Conservation (phyloP, 2,888 invertebrate genomes). For the Uloborus plumipes region DNA sequence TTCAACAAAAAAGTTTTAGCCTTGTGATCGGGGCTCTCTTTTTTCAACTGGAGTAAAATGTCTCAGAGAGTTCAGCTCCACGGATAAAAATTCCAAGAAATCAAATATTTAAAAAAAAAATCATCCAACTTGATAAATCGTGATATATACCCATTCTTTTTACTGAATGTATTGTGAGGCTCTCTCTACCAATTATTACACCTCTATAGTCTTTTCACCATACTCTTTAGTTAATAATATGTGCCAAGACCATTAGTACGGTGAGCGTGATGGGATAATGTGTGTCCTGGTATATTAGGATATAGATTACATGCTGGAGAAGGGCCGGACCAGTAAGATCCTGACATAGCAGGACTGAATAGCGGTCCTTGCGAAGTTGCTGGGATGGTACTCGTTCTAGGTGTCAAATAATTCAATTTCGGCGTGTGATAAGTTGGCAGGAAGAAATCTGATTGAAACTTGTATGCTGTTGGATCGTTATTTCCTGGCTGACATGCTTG, state of each 20-base stretch:
- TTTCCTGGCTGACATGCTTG: conserved; percentile 67
- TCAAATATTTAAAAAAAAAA: no score
- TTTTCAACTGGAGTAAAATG: no score
- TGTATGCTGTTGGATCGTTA: conserved; percentile 64
- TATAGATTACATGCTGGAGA: conserved; percentile 65
- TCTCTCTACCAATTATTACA: no score
- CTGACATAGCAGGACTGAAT: conserved; percentile 61
- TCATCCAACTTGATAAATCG: no score
- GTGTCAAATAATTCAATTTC: conserved; percentile 64
- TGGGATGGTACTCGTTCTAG: conserved; percentile 48
- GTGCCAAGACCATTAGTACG: conserved; percentile 62
- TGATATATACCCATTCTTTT: no score
- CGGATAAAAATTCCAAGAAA: no score
- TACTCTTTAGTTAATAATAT: conserved; percentile 41
- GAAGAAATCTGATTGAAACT: conserved; percentile 66
- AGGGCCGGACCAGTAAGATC: conserved; percentile 66
- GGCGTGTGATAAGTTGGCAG: conserved; percentile 65
- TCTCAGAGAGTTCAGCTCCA: no score
- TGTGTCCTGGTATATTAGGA: conserved; percentile 57
- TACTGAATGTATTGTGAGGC: no score
- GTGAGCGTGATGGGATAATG: conserved; percentile 57
- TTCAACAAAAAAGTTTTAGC: no score
- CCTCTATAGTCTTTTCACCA: not conserved
- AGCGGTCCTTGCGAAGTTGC: conserved; percentile 58
- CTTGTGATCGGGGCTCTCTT: no score